phyloP scores from a whole-genome alignment of 2,113 vertebrate genomes.

The Hippopotamus amphibius region DNA sequence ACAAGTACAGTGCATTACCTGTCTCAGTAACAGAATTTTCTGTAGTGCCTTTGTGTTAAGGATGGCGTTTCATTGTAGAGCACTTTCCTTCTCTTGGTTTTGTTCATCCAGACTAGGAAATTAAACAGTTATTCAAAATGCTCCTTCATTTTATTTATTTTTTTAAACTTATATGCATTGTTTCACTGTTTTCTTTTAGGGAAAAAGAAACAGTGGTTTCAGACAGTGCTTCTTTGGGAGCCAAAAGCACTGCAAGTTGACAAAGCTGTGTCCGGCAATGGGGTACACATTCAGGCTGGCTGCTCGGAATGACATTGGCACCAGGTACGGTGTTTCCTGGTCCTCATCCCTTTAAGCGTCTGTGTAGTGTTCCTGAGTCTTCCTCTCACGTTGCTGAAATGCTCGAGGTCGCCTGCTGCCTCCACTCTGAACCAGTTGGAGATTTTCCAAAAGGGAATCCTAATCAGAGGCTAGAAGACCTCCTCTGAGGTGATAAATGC shows the following conservation, averaged over 20 bases:
- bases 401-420: rapidly evolving
- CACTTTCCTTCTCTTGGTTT: not conserved
- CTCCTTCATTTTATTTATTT: not conserved
- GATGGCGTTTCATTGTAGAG: not conserved
- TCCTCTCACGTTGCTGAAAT: not conserved
- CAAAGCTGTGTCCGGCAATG: slow-evolving; percentile 94
- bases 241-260: slow-evolving; percentile 97
- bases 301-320: slow-evolving; percentile 96
- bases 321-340: slow-evolving; percentile 88
- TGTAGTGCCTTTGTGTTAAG: not conserved
- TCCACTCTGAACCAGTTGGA: not conserved
- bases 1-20: rapidly evolving
- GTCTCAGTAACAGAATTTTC: not conserved
- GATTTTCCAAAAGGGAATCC: not conserved
- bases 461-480: not conserved
- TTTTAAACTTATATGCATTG: not conserved
- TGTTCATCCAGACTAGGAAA: not conserved
- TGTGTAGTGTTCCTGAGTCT: not conserved
- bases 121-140: not conserved
- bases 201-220: slow-evolving; percentile 97
- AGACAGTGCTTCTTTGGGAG: slow-evolving; percentile 96
- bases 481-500: slow-evolving; percentile 59
- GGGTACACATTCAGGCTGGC: slow-evolving; percentile 98
- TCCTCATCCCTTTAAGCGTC: not conserved
- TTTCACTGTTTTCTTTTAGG: slow-evolving; percentile 87